Conservation (phyloP, 2,797 vertebrate species). For the Sebastes taczanowskii region DNA sequence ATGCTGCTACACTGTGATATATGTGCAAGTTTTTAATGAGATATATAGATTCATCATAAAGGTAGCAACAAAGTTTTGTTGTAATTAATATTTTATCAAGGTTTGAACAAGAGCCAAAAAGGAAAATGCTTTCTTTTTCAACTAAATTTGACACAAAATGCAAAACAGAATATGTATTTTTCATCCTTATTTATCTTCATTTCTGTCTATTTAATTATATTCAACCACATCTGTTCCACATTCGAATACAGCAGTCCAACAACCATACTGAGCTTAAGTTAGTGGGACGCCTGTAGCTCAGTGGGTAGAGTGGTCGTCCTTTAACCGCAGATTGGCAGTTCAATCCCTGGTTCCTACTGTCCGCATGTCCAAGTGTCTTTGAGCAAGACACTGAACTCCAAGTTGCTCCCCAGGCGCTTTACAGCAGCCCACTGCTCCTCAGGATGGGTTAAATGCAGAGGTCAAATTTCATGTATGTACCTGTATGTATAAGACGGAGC, state of each 20-base stretch:
- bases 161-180: background rate
- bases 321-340: no score
- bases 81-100: constrained; percentile 7
- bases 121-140: background rate
- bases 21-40: constrained; percentile 18
- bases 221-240: background rate
- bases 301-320: no score
- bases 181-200: no score
- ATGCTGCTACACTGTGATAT: constrained; percentile 2
- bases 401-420: no score
- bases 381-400: no score
- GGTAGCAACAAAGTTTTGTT: background rate
- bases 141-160: background rate
- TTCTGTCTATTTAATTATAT: background rate
- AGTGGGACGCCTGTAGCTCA: background rate
- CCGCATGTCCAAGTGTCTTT: no score
- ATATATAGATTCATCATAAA: constrained; percentile 8
- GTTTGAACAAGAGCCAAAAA: background rate
- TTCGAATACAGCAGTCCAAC: background rate
- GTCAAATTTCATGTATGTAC: no score
- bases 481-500: no score
- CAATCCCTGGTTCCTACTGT: no score
- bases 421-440: no score
- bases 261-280: background rate
- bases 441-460: no score